Conservation (phyloP, 2,797 vertebrate genomes). For the Syndactyla subalaris region DNA sequence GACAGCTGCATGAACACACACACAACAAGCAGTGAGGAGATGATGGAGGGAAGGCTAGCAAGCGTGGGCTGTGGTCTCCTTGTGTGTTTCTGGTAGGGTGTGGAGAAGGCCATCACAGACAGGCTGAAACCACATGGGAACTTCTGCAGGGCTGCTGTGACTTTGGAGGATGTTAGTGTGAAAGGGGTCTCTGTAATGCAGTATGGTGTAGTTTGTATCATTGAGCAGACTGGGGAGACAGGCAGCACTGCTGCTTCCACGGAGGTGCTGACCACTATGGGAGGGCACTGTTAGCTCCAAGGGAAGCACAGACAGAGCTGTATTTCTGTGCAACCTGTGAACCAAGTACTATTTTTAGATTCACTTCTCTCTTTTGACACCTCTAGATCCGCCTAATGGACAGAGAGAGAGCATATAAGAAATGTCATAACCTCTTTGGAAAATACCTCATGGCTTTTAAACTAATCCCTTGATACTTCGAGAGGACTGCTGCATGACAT, state of each 20-base stretch:
- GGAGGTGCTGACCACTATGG: fast-evolving
- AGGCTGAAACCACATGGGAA: neutral
- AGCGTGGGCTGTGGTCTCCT: neutral
- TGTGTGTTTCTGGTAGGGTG: neutral
- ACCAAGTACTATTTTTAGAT: neutral
- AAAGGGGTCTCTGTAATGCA: neutral
- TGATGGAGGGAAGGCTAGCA: neutral
- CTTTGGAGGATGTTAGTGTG: neutral
- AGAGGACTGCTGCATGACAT: neutral
- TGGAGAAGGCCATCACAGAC: neutral
- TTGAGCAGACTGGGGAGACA: neutral
- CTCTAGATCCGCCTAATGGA: neutral
- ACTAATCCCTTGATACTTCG: constrained; percentile 20
- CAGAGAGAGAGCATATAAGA: neutral
- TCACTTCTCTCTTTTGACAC: neutral
- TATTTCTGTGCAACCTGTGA: neutral
- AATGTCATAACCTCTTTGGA: constrained; percentile 12
- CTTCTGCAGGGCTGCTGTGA: neutral
- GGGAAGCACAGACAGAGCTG: neutral
- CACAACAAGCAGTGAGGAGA: too few species aligned
- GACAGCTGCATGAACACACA: neutral
- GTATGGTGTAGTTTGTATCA: fast-evolving
- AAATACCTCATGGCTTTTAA: constrained; percentile 42
- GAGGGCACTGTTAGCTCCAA: neutral
- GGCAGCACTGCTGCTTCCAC: neutral